Conservation (phyloP, 2,888 invertebrate genomes). For the Ennomos erosarius region DNA sequence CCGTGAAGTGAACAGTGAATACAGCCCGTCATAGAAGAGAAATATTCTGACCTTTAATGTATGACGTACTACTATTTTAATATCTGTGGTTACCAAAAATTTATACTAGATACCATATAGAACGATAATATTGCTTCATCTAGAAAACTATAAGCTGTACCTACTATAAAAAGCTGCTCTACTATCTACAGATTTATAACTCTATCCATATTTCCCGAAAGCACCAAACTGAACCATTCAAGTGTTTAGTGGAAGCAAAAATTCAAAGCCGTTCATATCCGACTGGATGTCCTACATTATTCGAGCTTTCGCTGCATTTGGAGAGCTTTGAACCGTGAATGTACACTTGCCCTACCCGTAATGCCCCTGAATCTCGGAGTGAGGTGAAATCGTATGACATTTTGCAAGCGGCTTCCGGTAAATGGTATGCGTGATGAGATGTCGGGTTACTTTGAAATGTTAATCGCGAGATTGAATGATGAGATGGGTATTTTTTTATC, state of each 20-base stretch:
- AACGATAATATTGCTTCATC: too few species aligned
- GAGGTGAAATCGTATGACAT: slow-evolving; percentile 25
- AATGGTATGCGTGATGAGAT: slow-evolving; percentile 22
- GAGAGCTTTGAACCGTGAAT: slow-evolving; percentile 23
- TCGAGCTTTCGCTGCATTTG: slow-evolving; percentile 19
- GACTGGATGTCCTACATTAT: slow-evolving; percentile 10
- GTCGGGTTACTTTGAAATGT: slow-evolving; percentile 8
- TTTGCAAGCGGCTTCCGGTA: slow-evolving; percentile 22
- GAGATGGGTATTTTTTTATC: too few species aligned
- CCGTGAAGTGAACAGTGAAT: background rate
- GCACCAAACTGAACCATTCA: background rate
- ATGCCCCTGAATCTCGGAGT: slow-evolving; percentile 18
- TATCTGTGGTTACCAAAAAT: too few species aligned
- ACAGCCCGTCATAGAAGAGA: background rate
- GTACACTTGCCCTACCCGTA: slow-evolving; percentile 3
- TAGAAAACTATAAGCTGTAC: too few species aligned
- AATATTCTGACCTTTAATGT: too few species aligned
- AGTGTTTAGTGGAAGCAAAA: slow-evolving; percentile 12
- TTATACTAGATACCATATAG: too few species aligned
- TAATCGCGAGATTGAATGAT: background rate
- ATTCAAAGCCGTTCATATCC: slow-evolving; percentile 23
- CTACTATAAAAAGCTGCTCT: too few species aligned
- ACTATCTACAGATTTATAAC: too few species aligned
- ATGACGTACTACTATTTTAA: too few species aligned
- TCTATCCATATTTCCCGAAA: background rate